Base-by-base conservation (phyloP, 2,888 invertebrate genomes). In the Sipha maydis region DNA sequence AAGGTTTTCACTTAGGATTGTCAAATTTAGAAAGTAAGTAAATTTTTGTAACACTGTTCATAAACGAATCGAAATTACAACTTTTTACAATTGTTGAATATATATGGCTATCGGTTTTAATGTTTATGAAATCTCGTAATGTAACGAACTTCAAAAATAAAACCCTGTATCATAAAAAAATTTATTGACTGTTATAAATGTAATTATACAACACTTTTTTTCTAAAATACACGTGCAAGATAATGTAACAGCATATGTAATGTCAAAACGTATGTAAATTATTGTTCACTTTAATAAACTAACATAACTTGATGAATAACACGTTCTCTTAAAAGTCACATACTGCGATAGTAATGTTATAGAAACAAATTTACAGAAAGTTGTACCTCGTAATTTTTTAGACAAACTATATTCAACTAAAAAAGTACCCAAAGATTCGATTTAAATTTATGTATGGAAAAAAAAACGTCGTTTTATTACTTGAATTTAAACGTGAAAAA, bases 261-360 rank as follows among this genome's bases (percentile, higher is more conserved):
- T 28, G 82, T 48, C 69, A 41, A 83, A 71, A 83, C 48, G 19
- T 28, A 28, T 83, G 83, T 69, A 71, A 71, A 71, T 82, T 83
- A 71, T 73, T 54, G 71, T 73, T 54, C 71, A n/a, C 54, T 34
- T 83, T 69, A 82, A 69, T 31, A 82, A n/a, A 82, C 67, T 11
- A 48, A 56, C 83, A 75, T 75, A 83, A 83, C 73, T 83, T 28
- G 56, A 83, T 73, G 11, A 83, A 83, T 28, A 38, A 56, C 83
- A 83, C 83, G 83, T 83, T 75, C 56, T 56, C 41, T 71, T 21
- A 71, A 71, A 71, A 69, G 41, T 83, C 31, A 48, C 82, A 83
- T 83, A 83, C 14, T 54, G 48, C 25, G 82, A 83, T 83, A 71
- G 54, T 75, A 75, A 5, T 38, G 19, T 38, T 61, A 61, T 80